phyloP scores from a whole-genome alignment of 1,140 invertebrate species.

The Bradysia coprophila region DNA sequence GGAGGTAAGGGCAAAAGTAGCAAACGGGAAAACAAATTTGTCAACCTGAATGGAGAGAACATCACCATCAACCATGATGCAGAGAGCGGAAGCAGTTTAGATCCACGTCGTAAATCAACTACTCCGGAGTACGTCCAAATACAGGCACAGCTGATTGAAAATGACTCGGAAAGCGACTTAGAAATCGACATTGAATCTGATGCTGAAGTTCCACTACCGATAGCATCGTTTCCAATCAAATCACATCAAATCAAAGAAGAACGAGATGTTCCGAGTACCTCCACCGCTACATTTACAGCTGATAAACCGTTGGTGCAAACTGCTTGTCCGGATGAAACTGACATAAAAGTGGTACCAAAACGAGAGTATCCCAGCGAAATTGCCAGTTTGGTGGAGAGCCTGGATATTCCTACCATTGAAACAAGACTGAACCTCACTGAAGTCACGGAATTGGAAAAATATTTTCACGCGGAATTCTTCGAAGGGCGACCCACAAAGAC shows the following conservation, averaged over 20 bases:
- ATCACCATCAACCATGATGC: conserved; percentile 1
- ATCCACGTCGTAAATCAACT: too few relatives aligned
- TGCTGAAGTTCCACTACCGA: too few relatives aligned
- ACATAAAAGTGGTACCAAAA: too few relatives aligned
- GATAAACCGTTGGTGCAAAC: too few relatives aligned
- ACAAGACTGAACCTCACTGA: conserved; percentile 16
- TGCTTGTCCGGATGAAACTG: too few relatives aligned
- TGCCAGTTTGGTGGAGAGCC: neutral
- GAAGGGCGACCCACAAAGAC: conserved; percentile 34
- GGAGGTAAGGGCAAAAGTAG: neutral
- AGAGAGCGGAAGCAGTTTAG: neutral
- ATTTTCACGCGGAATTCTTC: conserved; percentile 37
- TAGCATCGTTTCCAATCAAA: too few relatives aligned
- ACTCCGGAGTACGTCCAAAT: neutral
- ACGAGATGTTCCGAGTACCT: too few relatives aligned
- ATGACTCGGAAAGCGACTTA: conserved; percentile 31
- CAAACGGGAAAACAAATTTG: neutral
- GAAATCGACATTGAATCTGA: conserved; percentile 35
- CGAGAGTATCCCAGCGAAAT: neutral
- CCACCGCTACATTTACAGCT: too few relatives aligned
- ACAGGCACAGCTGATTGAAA: neutral
- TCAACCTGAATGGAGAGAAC: conserved; percentile 1
- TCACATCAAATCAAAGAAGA: too few relatives aligned
- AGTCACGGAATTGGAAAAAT: conserved; percentile 33
- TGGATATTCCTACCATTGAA: conserved; percentile 24